These are phyloP conservation scores for Meleagris gallopavo DNA, from an alignment of 2,113 vertebrate species.

Conservation along the genomic window DNA sequence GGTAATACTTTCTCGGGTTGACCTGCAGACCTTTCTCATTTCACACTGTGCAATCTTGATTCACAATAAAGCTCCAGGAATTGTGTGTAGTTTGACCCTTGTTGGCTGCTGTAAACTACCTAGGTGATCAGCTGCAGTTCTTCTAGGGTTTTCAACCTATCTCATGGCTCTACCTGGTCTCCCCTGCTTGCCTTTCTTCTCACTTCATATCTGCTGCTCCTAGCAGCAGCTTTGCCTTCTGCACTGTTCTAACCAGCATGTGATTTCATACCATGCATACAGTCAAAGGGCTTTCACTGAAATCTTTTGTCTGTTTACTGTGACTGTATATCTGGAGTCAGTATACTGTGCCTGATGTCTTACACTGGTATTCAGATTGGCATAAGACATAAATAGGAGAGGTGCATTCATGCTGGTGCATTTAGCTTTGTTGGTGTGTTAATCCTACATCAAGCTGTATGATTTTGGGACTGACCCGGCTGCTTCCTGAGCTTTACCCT, in stretches of 20 bases:
- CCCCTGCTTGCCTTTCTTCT: not conserved
- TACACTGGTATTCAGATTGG: not conserved
- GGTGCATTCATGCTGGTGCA: not conserved
- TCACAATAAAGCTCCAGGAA: not conserved
- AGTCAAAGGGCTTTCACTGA: not conserved
- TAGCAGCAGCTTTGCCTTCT: not conserved
- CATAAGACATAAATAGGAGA: not conserved
- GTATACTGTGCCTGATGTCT: not conserved
- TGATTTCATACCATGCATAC: not conserved
- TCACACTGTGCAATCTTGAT: not conserved
- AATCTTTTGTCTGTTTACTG: not conserved
- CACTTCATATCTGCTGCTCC: not conserved
- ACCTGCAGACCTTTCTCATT: not conserved
- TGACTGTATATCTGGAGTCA: not conserved
- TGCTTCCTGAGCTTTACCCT: not conserved
- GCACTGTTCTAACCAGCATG: not conserved
- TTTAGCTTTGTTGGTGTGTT: not conserved
- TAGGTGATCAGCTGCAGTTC: not conserved
- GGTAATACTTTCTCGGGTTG: not conserved
- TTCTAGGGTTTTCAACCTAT: not conserved
- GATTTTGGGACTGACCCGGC: not conserved
- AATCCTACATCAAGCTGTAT: not conserved
- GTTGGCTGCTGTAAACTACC: not conserved
- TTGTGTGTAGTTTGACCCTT: not conserved
- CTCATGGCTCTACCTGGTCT: not conserved